Evolutionary conservation across 1,140 invertebrate species (phyloP).

Genomic region (Ostrea edulis): DNA sequence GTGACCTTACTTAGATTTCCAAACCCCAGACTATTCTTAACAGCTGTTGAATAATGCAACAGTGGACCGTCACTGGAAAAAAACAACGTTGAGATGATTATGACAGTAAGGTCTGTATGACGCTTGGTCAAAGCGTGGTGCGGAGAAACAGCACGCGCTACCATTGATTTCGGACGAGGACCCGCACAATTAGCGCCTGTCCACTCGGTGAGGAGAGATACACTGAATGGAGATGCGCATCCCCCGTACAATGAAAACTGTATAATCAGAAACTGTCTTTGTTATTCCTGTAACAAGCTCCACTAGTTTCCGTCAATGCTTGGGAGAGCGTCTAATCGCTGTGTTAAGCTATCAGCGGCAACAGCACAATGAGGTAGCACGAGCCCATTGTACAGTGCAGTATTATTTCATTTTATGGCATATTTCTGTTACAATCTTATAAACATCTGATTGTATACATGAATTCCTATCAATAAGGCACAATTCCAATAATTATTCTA

Average conservation of each 20-base stretch:
- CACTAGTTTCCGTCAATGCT: not conserved
- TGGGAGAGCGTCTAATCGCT: not conserved
- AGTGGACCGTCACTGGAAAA: not conserved
- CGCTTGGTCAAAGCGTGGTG: not conserved
- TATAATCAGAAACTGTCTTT: not conserved
- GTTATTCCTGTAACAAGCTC: not conserved
- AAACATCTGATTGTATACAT: constrained; percentile 9
- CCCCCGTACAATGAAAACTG: not conserved
- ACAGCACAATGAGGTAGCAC: not conserved
- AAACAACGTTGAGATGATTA: not conserved
- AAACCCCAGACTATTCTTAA: not conserved
- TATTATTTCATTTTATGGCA: not conserved
- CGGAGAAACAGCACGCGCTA: not conserved
- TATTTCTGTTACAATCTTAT: not conserved
- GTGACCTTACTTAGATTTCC: not conserved
- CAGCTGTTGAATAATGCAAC: constrained; percentile 27
- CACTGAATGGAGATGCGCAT: not conserved
- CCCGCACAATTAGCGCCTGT: not conserved
- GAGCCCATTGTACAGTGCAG: not conserved
- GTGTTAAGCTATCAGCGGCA: not conserved
- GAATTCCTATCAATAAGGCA: not conserved
- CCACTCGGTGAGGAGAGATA: not conserved
- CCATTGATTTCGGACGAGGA: constrained; percentile 9
- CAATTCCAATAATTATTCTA: constrained; percentile 20
- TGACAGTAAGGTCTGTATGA: not conserved